Conservation (phyloP, 1,140 invertebrate genomes). For the Ceratina japonica region DNA sequence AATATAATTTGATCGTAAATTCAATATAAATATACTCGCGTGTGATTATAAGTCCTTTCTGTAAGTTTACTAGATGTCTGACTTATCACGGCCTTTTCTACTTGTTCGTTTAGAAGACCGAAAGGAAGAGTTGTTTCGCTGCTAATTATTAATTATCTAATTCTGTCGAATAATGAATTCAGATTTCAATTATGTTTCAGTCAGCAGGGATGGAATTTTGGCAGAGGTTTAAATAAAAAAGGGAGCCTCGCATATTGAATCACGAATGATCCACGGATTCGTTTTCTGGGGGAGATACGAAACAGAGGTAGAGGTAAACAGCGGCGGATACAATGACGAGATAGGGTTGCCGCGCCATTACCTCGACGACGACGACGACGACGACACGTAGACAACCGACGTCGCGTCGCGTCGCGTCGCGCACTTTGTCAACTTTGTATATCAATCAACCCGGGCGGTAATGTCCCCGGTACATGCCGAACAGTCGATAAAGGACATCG, state of each 20-base stretch:
- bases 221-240: background rate
- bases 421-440: conserved; percentile 70
- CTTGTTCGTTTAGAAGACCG: no score
- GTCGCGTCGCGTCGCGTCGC: conserved; percentile 52
- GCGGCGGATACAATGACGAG: conserved; percentile 59
- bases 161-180: no score
- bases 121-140: no score
- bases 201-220: background rate
- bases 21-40: no score
- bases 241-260: background rate
- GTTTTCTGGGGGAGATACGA: conserved; percentile 54
- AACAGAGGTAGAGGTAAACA: conserved; percentile 37
- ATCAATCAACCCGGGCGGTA: conserved; percentile 62
- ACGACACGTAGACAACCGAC: conserved; percentile 50
- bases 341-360: conserved; percentile 72
- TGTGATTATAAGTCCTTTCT: no score
- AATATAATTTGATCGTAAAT: no score
- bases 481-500: conserved; percentile 57
- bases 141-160: no score
- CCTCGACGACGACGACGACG: conserved; percentile 64
- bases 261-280: conserved; percentile 39
- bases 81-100: no score
- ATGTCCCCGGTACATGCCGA: conserved; percentile 47
- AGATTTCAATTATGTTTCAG: no score
- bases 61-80: no score